Conservation (phyloP, 2,797 vertebrate genomes). For the Borostomias antarcticus region DNA sequence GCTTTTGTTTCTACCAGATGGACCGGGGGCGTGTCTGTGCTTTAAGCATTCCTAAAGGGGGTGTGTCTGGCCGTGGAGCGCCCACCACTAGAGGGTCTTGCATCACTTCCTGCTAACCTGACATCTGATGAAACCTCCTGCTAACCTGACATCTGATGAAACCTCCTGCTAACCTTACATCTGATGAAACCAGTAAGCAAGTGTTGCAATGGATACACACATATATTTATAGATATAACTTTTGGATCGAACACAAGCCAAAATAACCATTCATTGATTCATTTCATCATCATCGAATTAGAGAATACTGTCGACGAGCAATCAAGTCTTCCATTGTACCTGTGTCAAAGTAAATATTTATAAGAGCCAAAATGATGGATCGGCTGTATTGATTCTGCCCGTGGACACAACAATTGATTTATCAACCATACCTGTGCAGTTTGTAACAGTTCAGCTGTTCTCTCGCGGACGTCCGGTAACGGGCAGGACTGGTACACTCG, state of each 20-base stretch:
- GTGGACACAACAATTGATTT: not conserved
- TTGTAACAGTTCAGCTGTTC: slow-evolving; percentile 61
- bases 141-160: slow-evolving; percentile 38
- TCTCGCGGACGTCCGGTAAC: slow-evolving; percentile 59
- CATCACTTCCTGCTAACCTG: slow-evolving; percentile 70
- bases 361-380: not conserved
- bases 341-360: not conserved
- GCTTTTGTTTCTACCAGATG: slow-evolving; percentile 5
- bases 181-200: slow-evolving; percentile 37
- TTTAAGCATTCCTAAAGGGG: slow-evolving; percentile 49
- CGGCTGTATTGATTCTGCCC: no score
- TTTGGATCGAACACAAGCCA: no score
- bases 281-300: not conserved
- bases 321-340: not conserved
- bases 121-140: slow-evolving; percentile 37
- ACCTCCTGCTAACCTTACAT: no score
- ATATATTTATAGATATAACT: no score
- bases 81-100: slow-evolving; percentile 56
- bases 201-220: not conserved
- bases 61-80: slow-evolving; percentile 59
- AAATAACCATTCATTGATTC: not conserved
- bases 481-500: slow-evolving; percentile 71
- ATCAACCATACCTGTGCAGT: slow-evolving; percentile 60
- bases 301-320: not conserved
- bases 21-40: slow-evolving; percentile 30